Base-by-base conservation (phyloP, 2,888 invertebrate species). In the Scaptomyza parva region DNA sequence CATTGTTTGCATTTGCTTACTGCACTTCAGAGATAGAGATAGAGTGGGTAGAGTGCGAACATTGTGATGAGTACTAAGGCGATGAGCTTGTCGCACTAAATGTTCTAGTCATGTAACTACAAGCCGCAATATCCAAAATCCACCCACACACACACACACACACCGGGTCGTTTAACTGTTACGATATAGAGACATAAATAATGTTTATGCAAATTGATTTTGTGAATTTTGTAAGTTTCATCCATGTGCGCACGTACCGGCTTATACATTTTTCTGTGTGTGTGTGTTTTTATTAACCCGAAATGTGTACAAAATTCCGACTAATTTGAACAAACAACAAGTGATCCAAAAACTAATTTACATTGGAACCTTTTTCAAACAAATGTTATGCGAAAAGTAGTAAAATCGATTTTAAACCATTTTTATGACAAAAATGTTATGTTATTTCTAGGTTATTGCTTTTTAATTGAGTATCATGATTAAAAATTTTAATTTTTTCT, bases 71-170 rank as follows among this genome's bases (percentile, higher is more conserved):
- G 57, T 48, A 71, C 65, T 57, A 65, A 69, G 71, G 77, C 73
- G 59, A 50, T 75, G 59, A 71, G 79, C 77, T 69, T 80, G 80
- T 80, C 68, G 70, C 80, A 73, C 80, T 79, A 83, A 82, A 86
- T 80, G 86, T 80, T 85, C 53, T 63, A 80, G 81, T 86, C 84
- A 71, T 83, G 86, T 77, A 64, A 65, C 83, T 62, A 86, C 86
- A 86, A 80, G 78, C 84, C 82, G 54, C 87, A 86, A 47, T 60
- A 62, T 37, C 39, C 64, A 69, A 69, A 69, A 73, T 44, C 12
- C 51, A 52, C 17, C 17, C 43, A 48, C 8, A 11, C 57, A 30
- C 47, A 47, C 35, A 17, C 45, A 54, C 22, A 26, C n/a, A 28
- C 9, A 24, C 26, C 44, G 24, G 22, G 24, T 24, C 14, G 51